Conservation (phyloP, 2,113 vertebrate species). For the Nymphicus hollandicus region DNA sequence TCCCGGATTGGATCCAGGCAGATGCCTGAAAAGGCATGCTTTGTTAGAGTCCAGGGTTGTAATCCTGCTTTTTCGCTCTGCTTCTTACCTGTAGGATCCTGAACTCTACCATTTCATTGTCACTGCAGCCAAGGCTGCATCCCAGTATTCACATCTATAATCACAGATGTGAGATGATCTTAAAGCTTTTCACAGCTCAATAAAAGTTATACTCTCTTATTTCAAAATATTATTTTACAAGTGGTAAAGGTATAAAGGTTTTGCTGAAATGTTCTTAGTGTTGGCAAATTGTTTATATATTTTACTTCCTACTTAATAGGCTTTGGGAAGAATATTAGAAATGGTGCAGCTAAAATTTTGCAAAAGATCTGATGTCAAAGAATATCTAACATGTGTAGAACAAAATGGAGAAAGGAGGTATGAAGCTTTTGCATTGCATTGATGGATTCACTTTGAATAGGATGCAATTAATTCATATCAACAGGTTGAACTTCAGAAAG, state of each 20-base stretch:
- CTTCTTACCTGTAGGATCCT: not conserved
- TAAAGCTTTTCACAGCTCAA: not conserved
- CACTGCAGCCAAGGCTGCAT: not conserved
- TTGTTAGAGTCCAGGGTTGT: not conserved
- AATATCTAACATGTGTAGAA: not conserved
- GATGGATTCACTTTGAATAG: not conserved
- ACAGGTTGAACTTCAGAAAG: not conserved
- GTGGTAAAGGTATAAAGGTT: not conserved
- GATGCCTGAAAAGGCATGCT: not conserved
- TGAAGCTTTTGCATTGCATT: not conserved
- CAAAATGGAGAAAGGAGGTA: not conserved
- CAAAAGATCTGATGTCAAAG: not conserved
- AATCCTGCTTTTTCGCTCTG: not conserved
- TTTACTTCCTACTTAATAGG: not conserved
- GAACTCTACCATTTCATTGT: not conserved
- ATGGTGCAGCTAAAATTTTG: not conserved
- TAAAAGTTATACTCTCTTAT: not conserved
- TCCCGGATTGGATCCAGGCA: not conserved
- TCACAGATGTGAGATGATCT: not conserved
- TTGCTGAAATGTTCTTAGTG: not conserved
- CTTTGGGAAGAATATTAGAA: not conserved
- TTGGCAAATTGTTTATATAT: not conserved
- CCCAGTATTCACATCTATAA: not conserved
- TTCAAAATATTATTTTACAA: not conserved
- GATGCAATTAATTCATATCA: not conserved